Evolutionary conservation across 2,797 vertebrate species (phyloP).

Genomic region (Coranthus polyacanthus): DNA sequence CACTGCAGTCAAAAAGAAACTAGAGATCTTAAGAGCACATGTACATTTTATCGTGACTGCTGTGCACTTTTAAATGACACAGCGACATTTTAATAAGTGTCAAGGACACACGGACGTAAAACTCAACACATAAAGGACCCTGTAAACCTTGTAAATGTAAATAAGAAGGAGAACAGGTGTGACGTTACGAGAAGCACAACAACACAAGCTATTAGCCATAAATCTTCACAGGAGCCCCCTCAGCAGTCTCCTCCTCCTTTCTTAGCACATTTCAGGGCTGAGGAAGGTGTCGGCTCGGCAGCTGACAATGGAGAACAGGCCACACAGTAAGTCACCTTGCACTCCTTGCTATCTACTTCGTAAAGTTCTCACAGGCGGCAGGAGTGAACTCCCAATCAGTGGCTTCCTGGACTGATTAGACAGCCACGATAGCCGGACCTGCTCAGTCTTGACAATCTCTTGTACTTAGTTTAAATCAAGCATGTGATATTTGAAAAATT

Average conservation of each 20-base stretch:
- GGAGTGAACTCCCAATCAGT: slow-evolving; percentile 7
- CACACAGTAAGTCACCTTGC: slow-evolving; percentile 59
- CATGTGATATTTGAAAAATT: slow-evolving; percentile 8
- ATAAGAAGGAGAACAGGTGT: slow-evolving; percentile 73
- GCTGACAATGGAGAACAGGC: slow-evolving; percentile 66
- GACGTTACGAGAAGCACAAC: slow-evolving; percentile 50
- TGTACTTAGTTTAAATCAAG: slow-evolving; percentile 9
- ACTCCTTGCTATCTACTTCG: slow-evolving; percentile 61
- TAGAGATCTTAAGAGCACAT: too few relatives aligned
- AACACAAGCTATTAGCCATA: slow-evolving; percentile 56
- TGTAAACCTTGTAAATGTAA: slow-evolving; percentile 34
- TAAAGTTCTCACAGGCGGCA: slow-evolving; percentile 66
- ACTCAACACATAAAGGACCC: slow-evolving; percentile 21
- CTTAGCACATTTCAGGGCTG: slow-evolving; percentile 34
- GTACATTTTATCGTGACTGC: background rate
- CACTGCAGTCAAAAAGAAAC: too few relatives aligned
- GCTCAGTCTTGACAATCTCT: background rate
- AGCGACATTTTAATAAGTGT: slow-evolving; percentile 35
- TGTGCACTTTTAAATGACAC: background rate
- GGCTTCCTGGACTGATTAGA: slow-evolving; percentile 51
- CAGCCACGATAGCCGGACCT: background rate
- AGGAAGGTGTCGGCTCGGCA: slow-evolving; percentile 60
- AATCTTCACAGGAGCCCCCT: slow-evolving; percentile 52
- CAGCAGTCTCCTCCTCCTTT: background rate
- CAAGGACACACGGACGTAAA: slow-evolving; percentile 23